Base-by-base conservation (phyloP, 2,113 vertebrate species). In the Melanocharis versteri region DNA sequence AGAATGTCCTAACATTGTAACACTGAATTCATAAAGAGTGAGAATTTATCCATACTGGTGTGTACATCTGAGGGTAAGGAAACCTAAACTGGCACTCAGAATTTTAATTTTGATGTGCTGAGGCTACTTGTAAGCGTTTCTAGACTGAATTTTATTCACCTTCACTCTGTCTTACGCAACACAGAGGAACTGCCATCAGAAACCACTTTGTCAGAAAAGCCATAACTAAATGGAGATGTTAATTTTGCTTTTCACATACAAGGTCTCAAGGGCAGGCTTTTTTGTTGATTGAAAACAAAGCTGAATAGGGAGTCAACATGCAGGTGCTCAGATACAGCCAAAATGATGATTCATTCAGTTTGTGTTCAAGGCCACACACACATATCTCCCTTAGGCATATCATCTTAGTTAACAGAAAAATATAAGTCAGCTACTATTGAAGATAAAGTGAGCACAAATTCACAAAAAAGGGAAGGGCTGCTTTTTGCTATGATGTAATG, bases 311-410 rank as follows among this genome's bases (percentile, higher is more conserved):
- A 88, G 73, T 69, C 61, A 71, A 26, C n/a, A 22, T 7, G 51
- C 53, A 96, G 77, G 70, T 92, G 65, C 48, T 65, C 48, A 82
- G 51, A 83, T 48, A 23, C 31, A 87, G 81, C 37, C 83, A 91
- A 93, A 94, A 95, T n/a, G 45, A 87, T 91, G 70, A 95, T 84
- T 95, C 70, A 93, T 72, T 66, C 31, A 27, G 37, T 76, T 82
- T 72, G 57, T 68, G 81, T 61, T 57, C 61, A 93, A 94, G 81
- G 73, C 65, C 77, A 79, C 61, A 79, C 54, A 78, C 66, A 65
- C 9, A 16, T 26, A 42, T 54, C 18, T 77, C 35, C 54, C 73
- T 44, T 14, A 72, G 57, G 39, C 9, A 53, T 28, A 85, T 16
- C 26, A 83, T 75, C 47, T 57, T 23, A 79, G 31, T 56, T 78